Percentiles rank a stretch among this genome's conserved stretches.
phyloP scores from a whole-genome alignment of 2,113 vertebrate species.

The Phalacrocorax aristotelis region DNA sequence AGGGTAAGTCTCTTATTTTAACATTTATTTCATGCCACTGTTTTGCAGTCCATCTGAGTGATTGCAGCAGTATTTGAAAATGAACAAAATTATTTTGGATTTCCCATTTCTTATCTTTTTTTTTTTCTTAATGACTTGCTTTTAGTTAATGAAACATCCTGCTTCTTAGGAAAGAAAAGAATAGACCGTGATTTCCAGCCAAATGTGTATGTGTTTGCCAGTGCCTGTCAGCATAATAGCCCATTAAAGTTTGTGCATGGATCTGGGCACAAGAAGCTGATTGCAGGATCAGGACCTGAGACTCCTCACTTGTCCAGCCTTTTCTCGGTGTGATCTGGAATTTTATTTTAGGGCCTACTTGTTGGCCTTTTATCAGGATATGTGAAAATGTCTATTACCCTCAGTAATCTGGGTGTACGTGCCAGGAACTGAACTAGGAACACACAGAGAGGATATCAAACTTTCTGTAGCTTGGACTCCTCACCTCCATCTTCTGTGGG shows the following conservation, averaged over 20 bases:
- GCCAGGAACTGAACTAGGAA: not conserved
- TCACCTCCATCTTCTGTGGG: not conserved
- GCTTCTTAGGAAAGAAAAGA: not conserved
- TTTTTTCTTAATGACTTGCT: not conserved
- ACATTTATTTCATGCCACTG: not conserved
- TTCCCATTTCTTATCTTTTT: not conserved
- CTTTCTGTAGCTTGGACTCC: not conserved
- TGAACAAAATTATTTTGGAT: not conserved
- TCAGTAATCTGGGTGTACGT: not conserved
- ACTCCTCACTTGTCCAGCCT: not conserved
- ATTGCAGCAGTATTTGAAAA: not conserved
- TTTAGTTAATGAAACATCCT: slow-evolving; percentile 44
- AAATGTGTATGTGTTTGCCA: not conserved
- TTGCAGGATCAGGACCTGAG: not conserved
- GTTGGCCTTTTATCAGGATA: not conserved
- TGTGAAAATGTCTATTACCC: not conserved
- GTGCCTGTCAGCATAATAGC: not conserved
- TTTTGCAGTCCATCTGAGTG: not conserved
- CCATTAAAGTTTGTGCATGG: not conserved
- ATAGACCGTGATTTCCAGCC: not conserved
- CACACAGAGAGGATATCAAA: not conserved
- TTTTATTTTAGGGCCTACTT: not conserved
- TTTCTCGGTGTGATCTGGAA: not conserved
- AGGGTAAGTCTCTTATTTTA: not conserved
- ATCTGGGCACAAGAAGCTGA: not conserved